A percentile compares a stretch with the other conserved stretches of the same genome.
Evolutionary conservation across 2,888 invertebrate genomes (phyloP).

Genomic region (Hypena proboscidalis): DNA sequence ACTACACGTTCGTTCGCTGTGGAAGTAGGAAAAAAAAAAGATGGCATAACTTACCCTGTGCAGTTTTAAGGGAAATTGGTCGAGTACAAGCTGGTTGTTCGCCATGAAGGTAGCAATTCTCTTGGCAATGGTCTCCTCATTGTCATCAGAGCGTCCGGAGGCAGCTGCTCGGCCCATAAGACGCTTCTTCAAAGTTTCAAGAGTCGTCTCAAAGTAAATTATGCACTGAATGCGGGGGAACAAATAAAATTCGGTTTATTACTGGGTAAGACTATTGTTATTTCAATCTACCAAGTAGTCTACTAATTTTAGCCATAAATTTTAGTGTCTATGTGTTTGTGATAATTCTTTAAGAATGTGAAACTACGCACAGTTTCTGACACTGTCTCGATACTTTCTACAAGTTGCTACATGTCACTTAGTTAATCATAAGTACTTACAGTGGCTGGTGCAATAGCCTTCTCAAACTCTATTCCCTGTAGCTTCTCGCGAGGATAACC

Average conservation of each 20-base stretch:
- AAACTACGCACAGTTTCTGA: too few species aligned
- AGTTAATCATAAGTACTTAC: conserved; percentile 57
- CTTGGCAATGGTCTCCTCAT: conserved; percentile 96
- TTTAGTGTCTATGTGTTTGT: too few species aligned
- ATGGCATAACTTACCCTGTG: conserved; percentile 2
- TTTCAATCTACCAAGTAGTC: too few species aligned
- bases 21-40: too few species aligned
- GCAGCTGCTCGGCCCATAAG: conserved; percentile 91
- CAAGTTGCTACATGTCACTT: neutral
- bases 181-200: conserved; percentile 90
- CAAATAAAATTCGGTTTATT: too few species aligned
- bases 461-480: conserved; percentile 94
- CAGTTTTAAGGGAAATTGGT: conserved; percentile 4
- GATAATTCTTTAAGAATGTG: too few species aligned
- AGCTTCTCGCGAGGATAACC: conserved; percentile 96
- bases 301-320: too few species aligned
- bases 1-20: too few species aligned
- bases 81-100: conserved; percentile 94
- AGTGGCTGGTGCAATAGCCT: conserved; percentile 86
- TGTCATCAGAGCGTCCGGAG: conserved; percentile 95
- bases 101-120: conserved; percentile 95
- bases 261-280: too few species aligned
- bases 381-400: too few species aligned
- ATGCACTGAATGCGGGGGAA: conserved; percentile 65
- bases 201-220: conserved; percentile 93